Base-by-base conservation (phyloP, 2,113 vertebrate genomes). In the Paramisgurnus dabryanus region DNA sequence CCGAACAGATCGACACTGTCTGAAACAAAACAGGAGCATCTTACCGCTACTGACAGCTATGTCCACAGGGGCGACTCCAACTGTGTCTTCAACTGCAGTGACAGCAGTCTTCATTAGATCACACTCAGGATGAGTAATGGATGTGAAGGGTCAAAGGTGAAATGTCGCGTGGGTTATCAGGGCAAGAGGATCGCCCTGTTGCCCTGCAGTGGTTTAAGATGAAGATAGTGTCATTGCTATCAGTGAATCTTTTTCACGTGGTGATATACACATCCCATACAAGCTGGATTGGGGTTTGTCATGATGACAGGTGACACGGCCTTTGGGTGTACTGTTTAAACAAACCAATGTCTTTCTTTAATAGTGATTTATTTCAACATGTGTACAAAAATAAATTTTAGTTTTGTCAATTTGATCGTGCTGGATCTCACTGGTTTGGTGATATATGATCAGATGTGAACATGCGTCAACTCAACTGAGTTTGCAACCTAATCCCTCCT, bases 161-260 rank as follows among this genome's bases (percentile, higher is more conserved):
- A 61, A 71, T 58, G 67, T 75, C 22, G 76, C 89, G 9, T 39
- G 71, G 60, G 78, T 83, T 86, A 85, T 84, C 82, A 43, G 80
- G 40, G 63, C 53, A 22, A 15, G 75, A 43, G 53, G 73, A 58
- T 57, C 57, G 7, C 22, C 47, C 50, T 13, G 2, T 43, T 61
- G 47, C 9, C 9, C 69, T 50, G 12, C 66, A 27, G 18, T 71
- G 57, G 10, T 34, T 57, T 9, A 10, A 69, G 73, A 63, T 18
- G 3, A 45, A 6, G 55, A 66, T 50, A 39, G 61, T 47, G 68
- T 58, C 69, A 17, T 7, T 22, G 50, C 18, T 66, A 66, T 80
- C 69, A 76, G 64, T 5, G 5, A 6, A 49, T 43, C 50, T 67
- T 39, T 34, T 65, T 17, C 79, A 64, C 4, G 34, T 43, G 27